Evolutionary conservation across 2,888 invertebrate species (phyloP).

Genomic region (Phragmatobia fuliginosa): DNA sequence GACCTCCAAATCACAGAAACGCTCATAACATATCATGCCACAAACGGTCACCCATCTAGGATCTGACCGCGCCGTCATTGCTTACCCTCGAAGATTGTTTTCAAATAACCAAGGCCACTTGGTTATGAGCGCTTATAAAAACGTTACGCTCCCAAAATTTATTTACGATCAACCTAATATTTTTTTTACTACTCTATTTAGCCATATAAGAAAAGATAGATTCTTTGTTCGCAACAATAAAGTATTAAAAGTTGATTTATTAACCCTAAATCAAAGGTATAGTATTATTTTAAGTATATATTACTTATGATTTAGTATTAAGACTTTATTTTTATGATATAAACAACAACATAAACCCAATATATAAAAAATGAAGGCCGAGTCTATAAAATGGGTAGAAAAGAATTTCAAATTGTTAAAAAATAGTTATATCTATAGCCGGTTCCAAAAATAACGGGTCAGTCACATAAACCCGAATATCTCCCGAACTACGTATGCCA

Average conservation of each 20-base stretch:
- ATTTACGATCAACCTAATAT: no score
- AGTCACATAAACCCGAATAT: no score
- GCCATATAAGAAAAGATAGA: not conserved
- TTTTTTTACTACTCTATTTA: not conserved
- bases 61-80: no score
- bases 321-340: not conserved
- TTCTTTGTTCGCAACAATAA: not conserved
- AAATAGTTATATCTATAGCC: not conserved
- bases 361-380: not conserved
- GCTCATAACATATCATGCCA: no score
- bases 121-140: no score
- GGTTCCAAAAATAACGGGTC: no score
- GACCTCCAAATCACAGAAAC: no score
- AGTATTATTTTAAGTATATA: not conserved
- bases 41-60: no score
- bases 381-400: not conserved
- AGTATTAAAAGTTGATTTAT: not conserved
- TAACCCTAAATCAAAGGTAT: not conserved
- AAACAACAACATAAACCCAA: not conserved
- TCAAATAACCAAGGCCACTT: no score
- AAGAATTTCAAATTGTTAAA: not conserved
- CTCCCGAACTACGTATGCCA: no score
- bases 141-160: not conserved
- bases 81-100: no score
- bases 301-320: not conserved